phyloP scores from a whole-genome alignment of 2,113 vertebrate species.

The Neogobius melanostomus region DNA sequence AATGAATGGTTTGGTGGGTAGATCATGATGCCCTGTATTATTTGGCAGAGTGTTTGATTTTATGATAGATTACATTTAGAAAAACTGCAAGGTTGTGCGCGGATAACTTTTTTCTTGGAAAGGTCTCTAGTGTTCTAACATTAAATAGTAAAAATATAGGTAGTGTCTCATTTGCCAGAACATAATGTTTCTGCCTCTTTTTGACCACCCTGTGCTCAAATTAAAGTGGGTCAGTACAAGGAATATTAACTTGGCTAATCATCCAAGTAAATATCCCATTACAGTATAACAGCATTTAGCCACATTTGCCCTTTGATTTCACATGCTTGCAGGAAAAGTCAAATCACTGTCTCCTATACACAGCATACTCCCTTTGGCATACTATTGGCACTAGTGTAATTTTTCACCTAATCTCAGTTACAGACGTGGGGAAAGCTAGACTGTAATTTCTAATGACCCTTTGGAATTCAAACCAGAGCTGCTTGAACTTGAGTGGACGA shows the following conservation, averaged over 20 bases:
- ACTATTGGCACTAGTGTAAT: background rate
- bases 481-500: conserved; percentile 9
- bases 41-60: too few relatives aligned
- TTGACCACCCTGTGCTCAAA: conserved; percentile 18
- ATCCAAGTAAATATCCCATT: background rate
- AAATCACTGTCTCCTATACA: background rate
- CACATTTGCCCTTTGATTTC: background rate
- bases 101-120: too few relatives aligned
- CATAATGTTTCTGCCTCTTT: too few relatives aligned
- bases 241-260: background rate
- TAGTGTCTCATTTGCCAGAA: too few relatives aligned
- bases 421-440: background rate
- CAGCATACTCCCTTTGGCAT: background rate
- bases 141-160: too few relatives aligned
- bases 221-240: conserved; percentile 42
- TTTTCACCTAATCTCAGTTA: conserved; percentile 20
- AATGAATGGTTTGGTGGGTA: too few relatives aligned
- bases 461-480: conserved; percentile 25
- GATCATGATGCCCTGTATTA: too few relatives aligned
- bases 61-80: too few relatives aligned
- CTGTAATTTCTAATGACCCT: conserved; percentile 12
- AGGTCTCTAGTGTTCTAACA: too few relatives aligned
- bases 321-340: background rate
- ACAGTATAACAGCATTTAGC: background rate
- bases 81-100: too few relatives aligned